These are phyloP conservation scores for Patella vulgata DNA, from an alignment of 1,140 invertebrate genomes.

Conservation along the genomic window DNA sequence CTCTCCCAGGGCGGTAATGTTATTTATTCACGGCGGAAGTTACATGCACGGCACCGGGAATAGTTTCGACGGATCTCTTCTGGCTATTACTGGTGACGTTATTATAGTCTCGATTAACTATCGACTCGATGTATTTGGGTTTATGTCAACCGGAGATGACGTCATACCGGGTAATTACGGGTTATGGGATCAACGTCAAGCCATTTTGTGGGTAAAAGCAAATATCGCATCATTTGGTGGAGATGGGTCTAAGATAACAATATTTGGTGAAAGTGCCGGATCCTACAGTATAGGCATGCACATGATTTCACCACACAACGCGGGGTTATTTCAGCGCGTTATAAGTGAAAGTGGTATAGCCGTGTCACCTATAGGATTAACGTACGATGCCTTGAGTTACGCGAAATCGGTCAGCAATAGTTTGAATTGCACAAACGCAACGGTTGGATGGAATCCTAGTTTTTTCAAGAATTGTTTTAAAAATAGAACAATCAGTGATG, in stretches of 20 bases:
- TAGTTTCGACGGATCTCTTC: conserved; percentile 84
- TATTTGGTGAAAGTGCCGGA: conserved; percentile 93
- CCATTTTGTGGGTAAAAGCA: conserved; percentile 88
- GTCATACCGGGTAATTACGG: conserved; percentile 96
- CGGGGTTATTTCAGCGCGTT: conserved; percentile 31
- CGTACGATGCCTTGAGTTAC: conserved; percentile 9
- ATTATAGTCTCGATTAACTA: conserved; percentile 94
- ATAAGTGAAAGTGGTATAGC: conserved; percentile 35
- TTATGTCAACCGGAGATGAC: conserved; percentile 88
- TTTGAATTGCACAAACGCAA: conserved; percentile 4
- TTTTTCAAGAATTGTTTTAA: conserved; percentile 1
- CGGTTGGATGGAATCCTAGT: not conserved
- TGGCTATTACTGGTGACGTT: conserved; percentile 77
- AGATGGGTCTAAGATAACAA: conserved; percentile 83
- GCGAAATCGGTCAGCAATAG: conserved; percentile 10
- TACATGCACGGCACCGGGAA: conserved; percentile 88
- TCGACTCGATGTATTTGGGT: conserved; percentile 79
- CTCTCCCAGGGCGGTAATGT: conserved; percentile 77
- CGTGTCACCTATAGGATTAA: conserved; percentile 6
- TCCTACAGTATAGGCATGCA: conserved; percentile 78
- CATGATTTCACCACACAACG: conserved; percentile 12
- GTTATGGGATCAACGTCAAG: conserved; percentile 89
- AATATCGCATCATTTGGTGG: conserved; percentile 91
- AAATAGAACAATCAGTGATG: not conserved
- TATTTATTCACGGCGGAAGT: conserved; percentile 95